A percentile compares a stretch with the other conserved stretches of the same genome.
phyloP scores from a whole-genome alignment of 2,797 vertebrate genomes.

The Onychomys leucogaster region DNA sequence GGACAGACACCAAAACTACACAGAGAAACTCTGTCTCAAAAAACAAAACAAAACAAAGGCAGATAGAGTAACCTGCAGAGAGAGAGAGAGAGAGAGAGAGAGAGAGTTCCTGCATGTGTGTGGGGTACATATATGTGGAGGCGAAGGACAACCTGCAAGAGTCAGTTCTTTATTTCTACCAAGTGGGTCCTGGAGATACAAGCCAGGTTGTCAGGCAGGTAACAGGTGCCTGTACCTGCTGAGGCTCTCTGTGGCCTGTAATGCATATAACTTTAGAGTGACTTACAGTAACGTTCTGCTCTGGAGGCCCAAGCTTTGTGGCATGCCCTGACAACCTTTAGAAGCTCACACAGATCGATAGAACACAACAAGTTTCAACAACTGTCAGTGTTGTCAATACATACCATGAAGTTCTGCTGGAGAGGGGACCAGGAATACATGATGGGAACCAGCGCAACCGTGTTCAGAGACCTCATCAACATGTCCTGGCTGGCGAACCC shows the following conservation, averaged over 20 bases:
- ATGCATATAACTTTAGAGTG: neutral
- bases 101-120: too few species aligned
- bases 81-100: too few species aligned
- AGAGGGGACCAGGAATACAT: constrained; percentile 99
- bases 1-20: too few species aligned
- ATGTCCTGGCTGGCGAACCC: constrained; percentile 94
- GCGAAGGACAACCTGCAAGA: neutral
- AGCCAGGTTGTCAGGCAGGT: neutral
- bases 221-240: neutral
- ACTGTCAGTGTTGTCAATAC: constrained; percentile 58
- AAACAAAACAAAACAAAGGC: too few species aligned
- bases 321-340: neutral
- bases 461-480: constrained; percentile 95
- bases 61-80: neutral
- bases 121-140: neutral
- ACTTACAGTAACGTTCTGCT: neutral
- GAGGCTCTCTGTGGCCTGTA: neutral
- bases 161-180: neutral
- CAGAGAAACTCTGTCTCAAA: too few species aligned
- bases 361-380: constrained; percentile 1
- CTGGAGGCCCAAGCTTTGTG: neutral
- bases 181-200: neutral
- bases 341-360: neutral
- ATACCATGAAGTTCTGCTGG: constrained; percentile 99
- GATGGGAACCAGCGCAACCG: constrained; percentile 96